phyloP scores from a whole-genome alignment of 2,113 vertebrate genomes.

The Onychostoma macrolepis region DNA sequence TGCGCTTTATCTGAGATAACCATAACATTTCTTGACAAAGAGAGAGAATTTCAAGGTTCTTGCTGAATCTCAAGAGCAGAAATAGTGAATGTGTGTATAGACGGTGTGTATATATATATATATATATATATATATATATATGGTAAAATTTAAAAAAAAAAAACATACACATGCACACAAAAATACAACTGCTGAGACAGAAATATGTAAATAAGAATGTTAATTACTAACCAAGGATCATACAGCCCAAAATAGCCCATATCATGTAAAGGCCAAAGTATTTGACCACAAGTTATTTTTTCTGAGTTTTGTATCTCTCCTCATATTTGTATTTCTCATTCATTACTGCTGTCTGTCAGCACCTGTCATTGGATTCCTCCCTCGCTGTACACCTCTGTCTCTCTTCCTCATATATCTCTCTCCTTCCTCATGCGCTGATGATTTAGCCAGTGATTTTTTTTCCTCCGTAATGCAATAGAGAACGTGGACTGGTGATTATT shows the following conservation, averaged over 20 bases:
- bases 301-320: not conserved
- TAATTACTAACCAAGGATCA: not conserved
- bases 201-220: not conserved
- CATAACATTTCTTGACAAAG: not conserved
- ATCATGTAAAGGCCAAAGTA: not conserved
- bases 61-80: not conserved
- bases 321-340: not conserved
- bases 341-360: slow-evolving; percentile 22
- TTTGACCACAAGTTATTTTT: not conserved
- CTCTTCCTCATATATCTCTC: slow-evolving; percentile 51
- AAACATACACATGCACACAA: no score
- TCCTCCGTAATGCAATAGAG: slow-evolving; percentile 57
- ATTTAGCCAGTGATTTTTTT: slow-evolving; percentile 57
- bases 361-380: slow-evolving; percentile 24
- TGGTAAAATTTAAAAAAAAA: no score
- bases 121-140: no score
- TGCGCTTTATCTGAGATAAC: not conserved
- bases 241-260: not conserved
- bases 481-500: slow-evolving; percentile 62
- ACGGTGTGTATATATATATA: no score
- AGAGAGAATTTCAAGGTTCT: slow-evolving; percentile 6
- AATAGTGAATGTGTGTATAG: not conserved
- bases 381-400: slow-evolving; percentile 40
- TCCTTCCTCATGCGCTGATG: slow-evolving; percentile 43
- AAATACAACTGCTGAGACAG: not conserved